Conservation (phyloP, 2,113 vertebrate species). For the Cacatua alba region DNA sequence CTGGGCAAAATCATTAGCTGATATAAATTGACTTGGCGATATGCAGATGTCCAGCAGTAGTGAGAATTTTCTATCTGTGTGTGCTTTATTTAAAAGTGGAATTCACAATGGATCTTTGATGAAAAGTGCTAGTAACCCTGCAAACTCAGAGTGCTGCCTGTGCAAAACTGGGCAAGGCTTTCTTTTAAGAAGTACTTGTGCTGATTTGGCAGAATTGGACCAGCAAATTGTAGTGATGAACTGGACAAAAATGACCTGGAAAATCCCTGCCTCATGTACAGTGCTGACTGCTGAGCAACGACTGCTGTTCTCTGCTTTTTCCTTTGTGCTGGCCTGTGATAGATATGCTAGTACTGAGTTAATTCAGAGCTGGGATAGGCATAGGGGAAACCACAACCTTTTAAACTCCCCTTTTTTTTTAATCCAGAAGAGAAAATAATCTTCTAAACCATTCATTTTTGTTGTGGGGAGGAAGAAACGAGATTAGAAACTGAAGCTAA, state of each 20-base stretch:
- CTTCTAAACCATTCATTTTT: conserved; percentile 5
- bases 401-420: background rate
- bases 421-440: background rate
- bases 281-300: conserved; percentile 60
- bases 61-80: background rate
- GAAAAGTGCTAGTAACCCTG: background rate
- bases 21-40: background rate
- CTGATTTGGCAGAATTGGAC: conserved; percentile 33
- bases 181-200: conserved; percentile 50
- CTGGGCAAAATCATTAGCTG: background rate
- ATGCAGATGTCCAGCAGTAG: background rate
- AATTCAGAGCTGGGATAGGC: background rate
- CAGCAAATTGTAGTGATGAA: conserved; percentile 39
- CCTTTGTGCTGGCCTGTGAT: conserved; percentile 6
- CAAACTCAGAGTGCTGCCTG: background rate
- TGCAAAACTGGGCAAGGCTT: conserved; percentile 2
- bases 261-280: conserved; percentile 57
- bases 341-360: background rate
- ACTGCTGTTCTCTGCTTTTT: conserved; percentile 44
- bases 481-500: background rate
- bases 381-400: background rate
- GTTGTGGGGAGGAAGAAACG: background rate
- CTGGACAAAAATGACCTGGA: conserved; percentile 55
- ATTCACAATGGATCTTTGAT: background rate
- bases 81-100: background rate